Base-by-base conservation (phyloP, 2,888 invertebrate genomes). In the Theodoxus fluviatilis region DNA sequence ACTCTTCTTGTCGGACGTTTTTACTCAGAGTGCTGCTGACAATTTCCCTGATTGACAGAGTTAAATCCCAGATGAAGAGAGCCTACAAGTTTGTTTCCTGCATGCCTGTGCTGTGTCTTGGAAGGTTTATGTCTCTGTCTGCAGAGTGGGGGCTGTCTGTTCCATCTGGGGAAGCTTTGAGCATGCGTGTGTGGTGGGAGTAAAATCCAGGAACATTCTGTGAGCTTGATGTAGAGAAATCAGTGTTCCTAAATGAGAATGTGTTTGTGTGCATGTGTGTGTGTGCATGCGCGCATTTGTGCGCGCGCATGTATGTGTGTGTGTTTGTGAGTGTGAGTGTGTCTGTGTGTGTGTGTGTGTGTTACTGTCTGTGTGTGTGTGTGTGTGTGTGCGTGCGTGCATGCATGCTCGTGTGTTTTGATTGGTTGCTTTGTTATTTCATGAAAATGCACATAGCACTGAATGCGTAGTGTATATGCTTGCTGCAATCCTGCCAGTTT, bases 321-420 rank as follows among this genome's bases (percentile, higher is more conserved):
- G 61, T 61, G 61, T 7, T 33, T 61, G 15, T 59, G 15, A 18
- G 49, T 22, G 49, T n/a, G 49, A 49, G 49, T 4, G 18, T 4
- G 52, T 4, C n/a, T 52, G 52, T 18, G 25, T 52, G 9, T 52
- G 52, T 52, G 9, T 52, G 52, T 52, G 9, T 52, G 52, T 52
- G 9, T 52, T n/a, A 22, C n/a, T 52, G 9, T 52, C n/a, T 52
- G 52, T 52, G 52, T 57, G 25, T 57, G 22, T 57, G 25, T 25
- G 25, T 57, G 25, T 57, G 25, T 57, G 57, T 57, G 57, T 25
- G 57, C 31, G 57, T 66, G 66, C 66, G 28, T 66, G 28, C 66
- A 28, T 67, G 33, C 49, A 28, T 52, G 43, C 43, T 31, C n/a
- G 52, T 55, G 33, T 52, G 35, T 37, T 12, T 33, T n/a, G n/a